Percentiles rank a stretch among this genome's conserved stretches.
Evolutionary conservation across 1,140 invertebrate genomes (phyloP).

Genomic region (Zaprionus nigranus): DNA sequence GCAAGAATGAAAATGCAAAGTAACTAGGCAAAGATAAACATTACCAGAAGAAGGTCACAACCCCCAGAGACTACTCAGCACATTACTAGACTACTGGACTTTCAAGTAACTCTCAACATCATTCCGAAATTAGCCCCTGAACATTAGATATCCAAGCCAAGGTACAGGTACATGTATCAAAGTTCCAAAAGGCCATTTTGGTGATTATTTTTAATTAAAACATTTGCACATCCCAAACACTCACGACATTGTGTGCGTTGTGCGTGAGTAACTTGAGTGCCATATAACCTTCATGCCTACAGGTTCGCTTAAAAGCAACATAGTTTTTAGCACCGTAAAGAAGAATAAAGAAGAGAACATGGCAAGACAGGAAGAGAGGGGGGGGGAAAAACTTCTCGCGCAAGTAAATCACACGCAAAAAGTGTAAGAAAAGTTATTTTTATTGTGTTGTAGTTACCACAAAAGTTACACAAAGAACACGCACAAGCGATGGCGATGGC

Average conservation of each 20-base stretch:
- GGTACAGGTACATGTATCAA: not conserved
- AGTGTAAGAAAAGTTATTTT: conserved; percentile 46
- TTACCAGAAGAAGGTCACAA: not conserved
- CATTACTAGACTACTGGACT: too few species aligned
- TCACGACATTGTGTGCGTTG: not conserved
- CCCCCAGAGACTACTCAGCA: too few species aligned
- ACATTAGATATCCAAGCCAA: not conserved
- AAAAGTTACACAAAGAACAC: conserved; percentile 58
- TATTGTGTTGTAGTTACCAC: conserved; percentile 50
- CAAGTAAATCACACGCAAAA: conserved; percentile 50
- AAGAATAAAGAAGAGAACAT: not conserved
- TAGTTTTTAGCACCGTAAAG: not conserved
- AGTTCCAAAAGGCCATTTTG: not conserved
- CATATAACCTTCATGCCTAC: not conserved
- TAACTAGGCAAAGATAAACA: not conserved
- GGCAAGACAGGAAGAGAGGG: not conserved
- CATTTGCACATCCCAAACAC: not conserved
- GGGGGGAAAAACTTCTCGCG: not conserved
- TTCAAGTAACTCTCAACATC: not conserved
- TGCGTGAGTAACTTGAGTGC: not conserved
- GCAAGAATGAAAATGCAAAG: not conserved
- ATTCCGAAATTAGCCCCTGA: not conserved
- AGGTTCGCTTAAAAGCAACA: not conserved
- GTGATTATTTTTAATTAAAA: conserved; percentile 22
- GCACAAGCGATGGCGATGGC: conserved; percentile 12